phyloP scores from a whole-genome alignment of 2,888 invertebrate genomes.

The Chaetogeoica ovagalla region DNA sequence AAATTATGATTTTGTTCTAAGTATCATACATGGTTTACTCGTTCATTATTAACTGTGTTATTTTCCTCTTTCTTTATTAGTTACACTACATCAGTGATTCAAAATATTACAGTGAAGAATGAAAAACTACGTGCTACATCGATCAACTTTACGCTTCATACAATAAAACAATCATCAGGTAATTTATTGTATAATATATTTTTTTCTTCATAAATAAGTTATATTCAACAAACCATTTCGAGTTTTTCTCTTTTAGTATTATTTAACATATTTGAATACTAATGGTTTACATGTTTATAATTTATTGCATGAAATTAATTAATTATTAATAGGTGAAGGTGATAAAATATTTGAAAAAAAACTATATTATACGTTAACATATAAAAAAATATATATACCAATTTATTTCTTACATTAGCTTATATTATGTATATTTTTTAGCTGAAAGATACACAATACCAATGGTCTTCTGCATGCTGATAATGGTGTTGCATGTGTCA shows the following conservation, averaged over 20 bases:
- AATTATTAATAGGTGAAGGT: conserved; percentile 16
- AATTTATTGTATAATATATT: conserved; percentile 51
- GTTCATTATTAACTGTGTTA: background rate
- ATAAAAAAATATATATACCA: conserved; percentile 6
- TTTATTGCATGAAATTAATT: conserved; percentile 2
- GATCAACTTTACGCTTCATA: conserved; percentile 48
- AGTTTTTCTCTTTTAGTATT: background rate
- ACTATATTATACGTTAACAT: conserved; percentile 19
- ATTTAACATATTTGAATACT: background rate
- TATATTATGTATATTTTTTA: conserved; percentile 46
- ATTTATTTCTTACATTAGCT: conserved; percentile 7
- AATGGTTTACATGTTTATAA: conserved; percentile 13
- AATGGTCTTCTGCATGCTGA: conserved; percentile 44
- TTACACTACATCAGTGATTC: conserved; percentile 35
- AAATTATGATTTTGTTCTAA: background rate
- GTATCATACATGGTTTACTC: background rate
- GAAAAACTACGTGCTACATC: conserved; percentile 14
- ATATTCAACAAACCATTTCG: background rate
- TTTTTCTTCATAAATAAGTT: conserved; percentile 31
- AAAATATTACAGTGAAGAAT: conserved; percentile 45
- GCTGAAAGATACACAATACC: conserved; percentile 44
- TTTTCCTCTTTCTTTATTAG: conserved; percentile 27
- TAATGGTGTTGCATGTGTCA: conserved; percentile 46
- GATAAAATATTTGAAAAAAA: background rate
- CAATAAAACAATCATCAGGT: conserved; percentile 50